A percentile compares a stretch with the other conserved stretches of the same genome.
phyloP scores from a whole-genome alignment of 1,140 invertebrate genomes.

The Drosophila jambulina region DNA sequence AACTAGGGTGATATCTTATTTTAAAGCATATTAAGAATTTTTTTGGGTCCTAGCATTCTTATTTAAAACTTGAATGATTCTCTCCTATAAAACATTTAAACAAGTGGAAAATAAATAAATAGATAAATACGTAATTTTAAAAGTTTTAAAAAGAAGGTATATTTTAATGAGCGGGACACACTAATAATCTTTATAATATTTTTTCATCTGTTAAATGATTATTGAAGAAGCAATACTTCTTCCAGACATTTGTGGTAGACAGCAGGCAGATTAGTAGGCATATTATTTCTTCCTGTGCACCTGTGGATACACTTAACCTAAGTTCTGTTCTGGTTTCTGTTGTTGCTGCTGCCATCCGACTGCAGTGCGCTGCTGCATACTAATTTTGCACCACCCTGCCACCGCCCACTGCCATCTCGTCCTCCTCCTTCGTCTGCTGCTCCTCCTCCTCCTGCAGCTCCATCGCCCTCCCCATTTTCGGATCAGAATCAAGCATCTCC shows the following conservation, averaged over 20 bases:
- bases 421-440: background rate
- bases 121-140: no score
- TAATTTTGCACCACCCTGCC: constrained; percentile 59
- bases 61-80: no score
- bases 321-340: constrained; percentile 40
- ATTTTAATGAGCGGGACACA: no score
- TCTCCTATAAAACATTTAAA: no score
- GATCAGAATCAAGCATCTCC: background rate
- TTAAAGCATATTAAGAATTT: no score
- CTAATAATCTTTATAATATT: background rate
- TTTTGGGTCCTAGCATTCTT: no score
- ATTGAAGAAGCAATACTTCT: background rate
- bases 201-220: background rate
- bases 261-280: no score
- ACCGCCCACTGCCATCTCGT: constrained; percentile 1
- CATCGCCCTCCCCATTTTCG: constrained; percentile 25
- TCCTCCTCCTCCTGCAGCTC: background rate
- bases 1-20: no score
- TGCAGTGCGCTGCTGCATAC: constrained; percentile 71
- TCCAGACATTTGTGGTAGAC: background rate
- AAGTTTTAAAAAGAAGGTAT: no score
- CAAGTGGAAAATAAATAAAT: no score
- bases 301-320: constrained; percentile 46
- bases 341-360: constrained; percentile 42
- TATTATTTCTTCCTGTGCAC: constrained; percentile 14